Evolutionary conservation across 2,113 vertebrate species (phyloP), one percentile per base, ranked within the genome.

Genomic region (Zosterops borbonicus): DNA sequence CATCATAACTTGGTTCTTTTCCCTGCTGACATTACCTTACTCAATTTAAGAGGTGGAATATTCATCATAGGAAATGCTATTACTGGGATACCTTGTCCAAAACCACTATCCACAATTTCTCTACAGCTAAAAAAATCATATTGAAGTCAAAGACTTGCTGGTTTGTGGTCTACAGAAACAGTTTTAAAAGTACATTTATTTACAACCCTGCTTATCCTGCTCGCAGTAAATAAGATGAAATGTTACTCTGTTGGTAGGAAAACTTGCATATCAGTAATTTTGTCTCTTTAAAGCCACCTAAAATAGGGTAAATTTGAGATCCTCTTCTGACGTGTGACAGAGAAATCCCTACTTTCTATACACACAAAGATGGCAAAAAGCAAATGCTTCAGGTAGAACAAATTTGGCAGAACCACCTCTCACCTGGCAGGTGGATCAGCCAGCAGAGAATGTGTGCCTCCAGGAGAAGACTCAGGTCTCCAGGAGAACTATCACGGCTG

Each of bases 1-100:
- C 93, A 83, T 93, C 39, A 55, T 44, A 70, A 86, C 81, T 85
- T 83, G 58, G 23, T 94, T 67, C 44, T 90, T 97, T 87, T 94
- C 90, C 63, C 31, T 74, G 28, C 63, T 47, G 80, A 82, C 55
- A 86, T 90, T 28, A 62, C 59, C 59, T 62, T 39, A 28, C 59
- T 95, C 89, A 39, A 14, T 92, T 73, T 50, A 60, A 68, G 53
- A 82, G 12, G 27, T 29, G 27, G 28, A 79, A 33, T 37, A 78
- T 33, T 71, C 49, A 58, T 69, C 52, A 65, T 0, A 49, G 35
- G 35, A 83, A 89, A 84, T 5, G 11, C 47, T 83, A 6, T 35
- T 60, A 50, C 56, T 68, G 47, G 24, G 27, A 73, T 49, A 33
- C 9, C 14, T 63, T 33, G 16, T 63, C 84, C 81, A 77, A 82